Evolutionary conservation across 2,113 vertebrate species (phyloP).

Genomic region (Bombycilla garrulus): DNA sequence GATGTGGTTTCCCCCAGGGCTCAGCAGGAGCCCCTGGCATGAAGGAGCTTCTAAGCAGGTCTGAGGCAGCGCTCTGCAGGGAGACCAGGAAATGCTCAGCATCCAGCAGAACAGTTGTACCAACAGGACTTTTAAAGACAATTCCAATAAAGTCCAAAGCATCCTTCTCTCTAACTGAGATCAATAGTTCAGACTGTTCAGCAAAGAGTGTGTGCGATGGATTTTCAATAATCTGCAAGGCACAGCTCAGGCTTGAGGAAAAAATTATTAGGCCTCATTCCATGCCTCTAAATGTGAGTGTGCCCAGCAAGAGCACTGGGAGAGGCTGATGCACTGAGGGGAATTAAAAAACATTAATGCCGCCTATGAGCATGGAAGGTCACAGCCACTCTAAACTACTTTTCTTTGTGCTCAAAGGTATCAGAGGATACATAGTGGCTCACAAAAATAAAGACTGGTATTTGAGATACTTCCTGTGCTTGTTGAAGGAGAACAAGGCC

Average conservation of each 20-base stretch:
- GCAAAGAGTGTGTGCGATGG: background rate
- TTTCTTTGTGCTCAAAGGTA: background rate
- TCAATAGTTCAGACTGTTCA: background rate
- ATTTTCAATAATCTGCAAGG: background rate
- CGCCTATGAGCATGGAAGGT: background rate
- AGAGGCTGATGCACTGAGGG: background rate
- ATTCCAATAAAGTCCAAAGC: background rate
- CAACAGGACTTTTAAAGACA: background rate
- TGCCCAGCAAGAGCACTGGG: background rate
- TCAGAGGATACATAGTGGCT: background rate
- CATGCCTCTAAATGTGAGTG: background rate
- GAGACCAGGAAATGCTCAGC: background rate
- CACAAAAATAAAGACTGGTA: background rate
- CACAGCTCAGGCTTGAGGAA: background rate
- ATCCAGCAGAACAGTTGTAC: background rate
- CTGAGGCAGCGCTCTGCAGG: background rate
- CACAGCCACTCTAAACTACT: background rate
- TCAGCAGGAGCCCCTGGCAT: background rate
- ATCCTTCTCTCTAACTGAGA: background rate
- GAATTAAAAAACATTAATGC: background rate
- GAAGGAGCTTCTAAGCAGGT: background rate
- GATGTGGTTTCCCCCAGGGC: background rate
- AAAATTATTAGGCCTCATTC: background rate
- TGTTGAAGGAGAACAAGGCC: background rate
- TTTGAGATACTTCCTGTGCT: conserved; percentile 45